A percentile compares a stretch with the other conserved stretches of the same genome.
Conservation (phyloP, 2,113 vertebrate species). For the Cavia porcellus region DNA sequence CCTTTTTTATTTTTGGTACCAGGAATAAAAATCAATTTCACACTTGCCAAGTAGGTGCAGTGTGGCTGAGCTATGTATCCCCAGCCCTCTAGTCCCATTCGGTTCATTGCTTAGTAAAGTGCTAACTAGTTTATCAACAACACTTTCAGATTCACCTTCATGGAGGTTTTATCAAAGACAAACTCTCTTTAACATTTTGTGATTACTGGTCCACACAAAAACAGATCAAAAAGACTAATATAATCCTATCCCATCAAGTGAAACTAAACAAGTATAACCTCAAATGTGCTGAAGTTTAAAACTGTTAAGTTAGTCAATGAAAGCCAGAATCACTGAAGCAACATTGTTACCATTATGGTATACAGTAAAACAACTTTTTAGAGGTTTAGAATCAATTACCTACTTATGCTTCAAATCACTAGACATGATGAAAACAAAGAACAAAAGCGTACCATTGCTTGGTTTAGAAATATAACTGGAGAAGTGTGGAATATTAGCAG, state of each 20-base stretch:
- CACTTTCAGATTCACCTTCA: conserved; percentile 37
- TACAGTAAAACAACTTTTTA: not conserved
- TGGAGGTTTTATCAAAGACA: conserved; percentile 33
- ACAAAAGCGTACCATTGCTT: conserved; percentile 76
- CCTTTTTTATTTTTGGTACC: no score
- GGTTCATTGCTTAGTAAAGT: not conserved
- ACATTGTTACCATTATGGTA: not conserved
- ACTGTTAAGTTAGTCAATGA: not conserved
- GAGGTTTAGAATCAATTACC: not conserved
- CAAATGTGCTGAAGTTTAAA: conserved; percentile 3
- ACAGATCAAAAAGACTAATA: conserved; percentile 11
- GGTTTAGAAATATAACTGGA: conserved; percentile 1
- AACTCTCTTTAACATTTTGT: not conserved
- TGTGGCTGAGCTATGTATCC: no score
- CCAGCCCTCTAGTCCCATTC: not conserved
- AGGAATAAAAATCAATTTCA: no score
- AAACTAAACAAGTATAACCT: conserved; percentile 41
- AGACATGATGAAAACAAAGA: not conserved
- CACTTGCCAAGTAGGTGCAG: no score
- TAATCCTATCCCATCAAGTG: not conserved
- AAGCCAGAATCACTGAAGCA: not conserved
- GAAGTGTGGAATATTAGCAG: not conserved
- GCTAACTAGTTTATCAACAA: conserved; percentile 49
- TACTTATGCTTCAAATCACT: conserved; percentile 44
- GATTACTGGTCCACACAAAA: not conserved